These are phyloP conservation scores for Tetragnatha montana DNA, from an alignment of 2,888 invertebrate genomes.

Conservation along the genomic window DNA sequence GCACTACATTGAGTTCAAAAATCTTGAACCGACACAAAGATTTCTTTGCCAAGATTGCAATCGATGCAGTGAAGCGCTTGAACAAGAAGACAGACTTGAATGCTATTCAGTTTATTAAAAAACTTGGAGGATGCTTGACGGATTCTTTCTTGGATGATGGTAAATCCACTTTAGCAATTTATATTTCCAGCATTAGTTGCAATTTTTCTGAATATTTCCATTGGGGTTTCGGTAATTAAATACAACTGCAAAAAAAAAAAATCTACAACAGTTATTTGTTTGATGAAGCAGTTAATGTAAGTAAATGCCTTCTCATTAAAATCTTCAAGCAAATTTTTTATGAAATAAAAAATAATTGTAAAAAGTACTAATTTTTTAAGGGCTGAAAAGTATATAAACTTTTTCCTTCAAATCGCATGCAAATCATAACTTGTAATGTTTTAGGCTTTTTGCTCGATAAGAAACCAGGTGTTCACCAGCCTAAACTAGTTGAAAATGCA, in stretches of 20 bases:
- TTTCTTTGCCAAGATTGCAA: slow-evolving; percentile 94
- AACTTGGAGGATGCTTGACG: slow-evolving; percentile 91
- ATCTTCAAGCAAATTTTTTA: no score
- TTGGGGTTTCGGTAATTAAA: no score
- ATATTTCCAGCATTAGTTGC: no score
- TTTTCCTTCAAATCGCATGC: no score
- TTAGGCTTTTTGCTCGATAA: slow-evolving; percentile 93
- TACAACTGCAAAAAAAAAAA: no score
- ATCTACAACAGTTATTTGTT: no score
- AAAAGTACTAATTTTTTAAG: no score
- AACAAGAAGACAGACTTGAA: slow-evolving; percentile 96
- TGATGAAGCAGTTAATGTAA: no score
- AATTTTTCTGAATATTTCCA: no score
- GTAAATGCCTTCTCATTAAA: no score
- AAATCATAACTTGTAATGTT: slow-evolving; percentile 2
- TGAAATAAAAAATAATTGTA: no score
- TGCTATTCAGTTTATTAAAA: slow-evolving; percentile 98
- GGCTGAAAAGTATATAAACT: no score
- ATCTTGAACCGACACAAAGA: slow-evolving; percentile 98
- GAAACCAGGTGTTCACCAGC: slow-evolving; percentile 97
- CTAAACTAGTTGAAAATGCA: slow-evolving; percentile 95
- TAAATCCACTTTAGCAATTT: slow-evolving; percentile 68
- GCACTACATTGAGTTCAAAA: slow-evolving; percentile 98
- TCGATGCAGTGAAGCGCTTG: slow-evolving; percentile 94
- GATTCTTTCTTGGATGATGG: slow-evolving; percentile 95